Evolutionary conservation across 2,797 vertebrate genomes (phyloP).

Genomic region (Natrix natrix): DNA sequence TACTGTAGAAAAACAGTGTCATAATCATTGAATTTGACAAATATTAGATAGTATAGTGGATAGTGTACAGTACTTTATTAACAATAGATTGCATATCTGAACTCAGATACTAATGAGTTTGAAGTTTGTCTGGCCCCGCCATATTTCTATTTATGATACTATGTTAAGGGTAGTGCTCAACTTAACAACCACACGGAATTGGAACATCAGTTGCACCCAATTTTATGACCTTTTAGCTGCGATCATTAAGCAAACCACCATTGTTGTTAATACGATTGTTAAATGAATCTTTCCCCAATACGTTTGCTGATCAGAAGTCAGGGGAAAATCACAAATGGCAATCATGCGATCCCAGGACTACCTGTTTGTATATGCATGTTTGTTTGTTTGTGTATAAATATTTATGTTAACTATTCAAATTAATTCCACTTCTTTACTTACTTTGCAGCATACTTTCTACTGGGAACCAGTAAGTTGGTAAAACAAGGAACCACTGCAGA

Average conservation of each 20-base stretch:
- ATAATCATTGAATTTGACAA: not conserved
- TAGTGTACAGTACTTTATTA: not conserved
- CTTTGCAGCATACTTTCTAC: constrained; percentile 64
- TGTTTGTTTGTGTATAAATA: not conserved
- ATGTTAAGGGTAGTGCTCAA: not conserved
- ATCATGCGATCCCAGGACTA: not conserved
- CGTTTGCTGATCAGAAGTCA: not conserved
- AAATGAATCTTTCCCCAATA: not conserved
- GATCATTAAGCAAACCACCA: not conserved
- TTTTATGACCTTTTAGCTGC: not conserved
- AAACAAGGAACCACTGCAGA: constrained; percentile 17
- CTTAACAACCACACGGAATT: not conserved
- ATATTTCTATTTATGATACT: not conserved
- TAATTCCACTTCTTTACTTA: constrained; percentile 56
- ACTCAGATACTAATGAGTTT: not conserved
- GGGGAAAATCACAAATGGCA: not conserved
- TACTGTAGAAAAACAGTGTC: not conserved
- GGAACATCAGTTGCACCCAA: not conserved
- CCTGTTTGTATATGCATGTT: not conserved
- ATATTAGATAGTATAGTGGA: not conserved
- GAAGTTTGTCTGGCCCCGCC: not conserved
- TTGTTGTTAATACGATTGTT: not conserved
- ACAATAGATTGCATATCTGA: not conserved
- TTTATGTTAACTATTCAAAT: constrained; percentile 18
- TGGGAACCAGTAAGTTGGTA: not conserved